These are phyloP conservation scores for Rhynchomys soricoides DNA, from an alignment of 2,113 vertebrate genomes.

Conservation along the genomic window DNA sequence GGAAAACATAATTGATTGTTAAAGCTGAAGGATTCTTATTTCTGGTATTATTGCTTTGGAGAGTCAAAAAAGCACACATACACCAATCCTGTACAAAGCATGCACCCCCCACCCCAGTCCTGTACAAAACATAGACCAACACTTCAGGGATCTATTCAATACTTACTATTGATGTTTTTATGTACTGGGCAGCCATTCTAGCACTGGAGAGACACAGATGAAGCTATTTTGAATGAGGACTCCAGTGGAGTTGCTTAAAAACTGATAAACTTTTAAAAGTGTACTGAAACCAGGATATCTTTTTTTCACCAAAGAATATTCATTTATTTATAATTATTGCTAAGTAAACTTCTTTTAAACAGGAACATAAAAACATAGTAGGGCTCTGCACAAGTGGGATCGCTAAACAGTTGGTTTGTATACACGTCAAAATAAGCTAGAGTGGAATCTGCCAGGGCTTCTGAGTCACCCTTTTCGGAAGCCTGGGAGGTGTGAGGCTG, in stretches of 20 bases:
- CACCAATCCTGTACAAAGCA: not conserved
- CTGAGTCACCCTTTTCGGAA: conserved; percentile 46
- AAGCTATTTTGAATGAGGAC: not conserved
- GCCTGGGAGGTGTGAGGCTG: not conserved
- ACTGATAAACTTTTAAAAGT: not conserved
- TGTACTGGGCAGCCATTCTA: not conserved
- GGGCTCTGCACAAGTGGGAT: conserved; percentile 79
- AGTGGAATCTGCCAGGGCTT: conserved; percentile 69
- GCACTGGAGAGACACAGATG: not conserved
- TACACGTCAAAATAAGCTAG: conserved; percentile 81
- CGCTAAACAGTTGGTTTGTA: conserved; percentile 72
- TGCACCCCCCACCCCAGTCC: too few relatives aligned
- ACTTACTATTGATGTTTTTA: not conserved
- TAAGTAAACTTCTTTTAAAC: conserved; percentile 81
- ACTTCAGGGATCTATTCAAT: conserved; percentile 36
- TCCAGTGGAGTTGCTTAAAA: not conserved
- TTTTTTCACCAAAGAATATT: conserved; percentile 81
- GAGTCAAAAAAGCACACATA: not conserved
- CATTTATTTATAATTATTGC: conserved; percentile 84
- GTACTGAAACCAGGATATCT: not conserved
- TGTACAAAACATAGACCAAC: not conserved
- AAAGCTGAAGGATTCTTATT: conserved; percentile 11
- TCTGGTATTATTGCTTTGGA: conserved; percentile 13
- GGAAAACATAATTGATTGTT: conserved; percentile 28
- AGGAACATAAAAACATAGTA: conserved; percentile 81